These are phyloP conservation scores for Rhodeus uyekii DNA, from an alignment of 2,797 vertebrate genomes.

Conservation along the genomic window DNA sequence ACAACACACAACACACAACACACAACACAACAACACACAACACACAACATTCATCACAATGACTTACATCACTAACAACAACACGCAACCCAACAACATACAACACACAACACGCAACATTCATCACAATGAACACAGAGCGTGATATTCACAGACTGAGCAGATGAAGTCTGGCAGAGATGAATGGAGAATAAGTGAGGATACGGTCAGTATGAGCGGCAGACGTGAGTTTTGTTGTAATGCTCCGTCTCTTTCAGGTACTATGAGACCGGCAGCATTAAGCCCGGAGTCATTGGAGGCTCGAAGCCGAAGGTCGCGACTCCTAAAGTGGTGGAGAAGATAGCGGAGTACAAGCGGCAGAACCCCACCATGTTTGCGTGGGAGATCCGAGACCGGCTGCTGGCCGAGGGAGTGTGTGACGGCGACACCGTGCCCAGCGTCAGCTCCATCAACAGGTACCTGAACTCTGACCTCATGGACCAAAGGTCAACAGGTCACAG, in stretches of 20 bases:
- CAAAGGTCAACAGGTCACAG: not conserved
- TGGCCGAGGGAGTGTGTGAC: constrained; percentile 89
- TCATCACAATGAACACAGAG: too few species aligned
- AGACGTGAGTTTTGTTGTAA: not conserved
- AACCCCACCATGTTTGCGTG: constrained; percentile 95
- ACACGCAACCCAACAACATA: too few species aligned
- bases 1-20: too few species aligned
- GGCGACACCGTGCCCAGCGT: constrained; percentile 90
- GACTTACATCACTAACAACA: too few species aligned
- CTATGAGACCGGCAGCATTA: constrained; percentile 93
- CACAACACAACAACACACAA: too few species aligned
- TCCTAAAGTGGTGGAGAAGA: constrained; percentile 92
- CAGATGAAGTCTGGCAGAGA: not conserved
- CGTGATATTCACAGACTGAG: not conserved
- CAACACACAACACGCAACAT: not conserved
- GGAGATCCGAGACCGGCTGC: constrained; percentile 89
- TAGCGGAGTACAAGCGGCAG: constrained; percentile 91
- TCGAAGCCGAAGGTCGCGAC: constrained; percentile 93
- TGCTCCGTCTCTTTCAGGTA: constrained; percentile 72
- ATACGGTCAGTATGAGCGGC: not conserved
- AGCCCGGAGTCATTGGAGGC: constrained; percentile 90
- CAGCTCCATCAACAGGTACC: constrained; percentile 91
- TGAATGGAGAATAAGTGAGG: not conserved
- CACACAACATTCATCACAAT: too few species aligned
- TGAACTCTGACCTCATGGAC: not conserved